Evolutionary conservation across 2,797 vertebrate genomes (phyloP).

Genomic region (Bryconaethiops microstoma): DNA sequence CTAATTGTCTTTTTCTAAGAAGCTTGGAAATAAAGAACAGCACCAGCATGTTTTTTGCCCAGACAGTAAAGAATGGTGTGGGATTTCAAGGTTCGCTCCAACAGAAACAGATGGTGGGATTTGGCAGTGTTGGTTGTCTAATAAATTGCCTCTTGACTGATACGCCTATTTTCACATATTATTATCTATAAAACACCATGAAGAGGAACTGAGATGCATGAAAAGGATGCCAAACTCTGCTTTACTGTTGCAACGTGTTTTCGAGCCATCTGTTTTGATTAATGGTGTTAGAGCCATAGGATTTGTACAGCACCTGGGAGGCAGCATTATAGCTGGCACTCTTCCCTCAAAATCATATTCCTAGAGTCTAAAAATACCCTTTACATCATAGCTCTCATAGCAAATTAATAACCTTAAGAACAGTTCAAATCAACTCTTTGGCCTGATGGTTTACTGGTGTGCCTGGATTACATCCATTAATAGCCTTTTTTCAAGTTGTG

Average conservation of each 20-base stretch:
- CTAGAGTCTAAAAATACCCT: conserved; percentile 18
- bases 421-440: not conserved
- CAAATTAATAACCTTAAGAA: conserved; percentile 9
- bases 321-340: conserved; percentile 33
- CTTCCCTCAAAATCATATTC: conserved; percentile 34
- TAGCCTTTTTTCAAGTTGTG: conserved; percentile 4
- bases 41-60: conserved; percentile 24
- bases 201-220: conserved; percentile 52
- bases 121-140: conserved; percentile 72
- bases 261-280: conserved; percentile 57
- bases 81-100: conserved; percentile 45
- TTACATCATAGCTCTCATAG: conserved; percentile 10
- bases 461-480: conserved; percentile 18
- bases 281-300: conserved; percentile 34
- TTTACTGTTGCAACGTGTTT: conserved; percentile 50
- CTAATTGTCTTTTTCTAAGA: conserved; percentile 26
- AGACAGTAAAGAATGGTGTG: conserved; percentile 41
- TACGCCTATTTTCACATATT: conserved; percentile 71
- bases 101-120: conserved; percentile 73
- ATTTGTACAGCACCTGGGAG: conserved; percentile 42
- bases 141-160: conserved; percentile 72
- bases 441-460: conserved; percentile 19
- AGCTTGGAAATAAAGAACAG: conserved; percentile 23
- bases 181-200: conserved; percentile 63
- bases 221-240: conserved; percentile 52